phyloP scores from a whole-genome alignment of 1,140 invertebrate species.

The Drosophila pseudoananassae region DNA sequence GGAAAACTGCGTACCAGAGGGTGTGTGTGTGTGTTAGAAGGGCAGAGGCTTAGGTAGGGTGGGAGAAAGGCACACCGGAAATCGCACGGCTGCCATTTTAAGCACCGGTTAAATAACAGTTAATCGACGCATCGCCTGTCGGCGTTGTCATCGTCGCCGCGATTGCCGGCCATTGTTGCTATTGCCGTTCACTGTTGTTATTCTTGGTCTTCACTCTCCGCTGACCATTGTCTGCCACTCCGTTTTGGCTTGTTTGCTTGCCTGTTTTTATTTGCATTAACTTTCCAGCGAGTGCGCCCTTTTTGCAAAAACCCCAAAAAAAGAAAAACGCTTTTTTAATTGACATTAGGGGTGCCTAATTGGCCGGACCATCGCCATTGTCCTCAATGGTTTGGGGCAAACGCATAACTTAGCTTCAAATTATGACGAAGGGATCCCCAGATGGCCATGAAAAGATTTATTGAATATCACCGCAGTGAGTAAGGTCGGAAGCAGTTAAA shows the following conservation, averaged over 20 bases:
- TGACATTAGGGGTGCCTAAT: constrained; percentile 61
- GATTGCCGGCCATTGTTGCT: constrained; percentile 40
- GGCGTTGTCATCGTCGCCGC: constrained; percentile 52
- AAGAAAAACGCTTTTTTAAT: constrained; percentile 49
- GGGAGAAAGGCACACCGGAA: constrained; percentile 44
- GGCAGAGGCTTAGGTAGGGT: too few species aligned
- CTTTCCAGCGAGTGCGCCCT: constrained; percentile 50
- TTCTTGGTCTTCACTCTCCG: constrained; percentile 8
- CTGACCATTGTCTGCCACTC: constrained; percentile 21
- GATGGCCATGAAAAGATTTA: background rate
- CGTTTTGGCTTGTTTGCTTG: constrained; percentile 47
- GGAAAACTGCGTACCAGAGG: background rate
- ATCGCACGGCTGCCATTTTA: constrained; percentile 77
- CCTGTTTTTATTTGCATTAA: constrained; percentile 64
- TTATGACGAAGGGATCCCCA: constrained; percentile 22
- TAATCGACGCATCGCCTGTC: constrained; percentile 72
- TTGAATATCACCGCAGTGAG: background rate
- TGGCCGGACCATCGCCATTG: constrained; percentile 40
- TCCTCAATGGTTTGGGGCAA: constrained; percentile 15
- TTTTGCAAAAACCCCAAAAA: constrained; percentile 31
- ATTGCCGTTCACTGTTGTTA: background rate
- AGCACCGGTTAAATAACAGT: constrained; percentile 76
- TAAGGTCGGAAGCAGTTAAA: background rate
- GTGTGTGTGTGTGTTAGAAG: background rate
- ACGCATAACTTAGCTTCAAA: constrained; percentile 46